A percentile compares a stretch with the other conserved stretches of the same genome.
These are phyloP conservation scores for Dissostichus mawsoni DNA, from an alignment of 2,113 vertebrate species.

Conservation along the genomic window DNA sequence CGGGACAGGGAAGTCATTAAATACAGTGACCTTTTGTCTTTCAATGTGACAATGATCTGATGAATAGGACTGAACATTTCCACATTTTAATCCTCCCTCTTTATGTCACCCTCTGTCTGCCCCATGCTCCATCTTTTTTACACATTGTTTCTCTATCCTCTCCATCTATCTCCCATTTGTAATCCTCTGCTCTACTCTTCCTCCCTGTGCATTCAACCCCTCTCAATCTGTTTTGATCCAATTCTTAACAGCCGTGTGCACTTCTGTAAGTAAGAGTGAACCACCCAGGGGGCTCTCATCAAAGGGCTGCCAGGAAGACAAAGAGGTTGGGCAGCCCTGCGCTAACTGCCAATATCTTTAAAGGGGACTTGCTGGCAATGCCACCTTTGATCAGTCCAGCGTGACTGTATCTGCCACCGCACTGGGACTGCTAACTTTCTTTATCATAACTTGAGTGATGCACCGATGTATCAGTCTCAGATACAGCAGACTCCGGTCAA, in stretches of 20 bases:
- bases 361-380: slow-evolving; percentile 72
- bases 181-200: slow-evolving; percentile 58
- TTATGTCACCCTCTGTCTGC: slow-evolving; percentile 35
- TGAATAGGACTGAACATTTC: slow-evolving; percentile 47
- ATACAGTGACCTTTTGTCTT: slow-evolving; percentile 65
- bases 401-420: slow-evolving; percentile 60
- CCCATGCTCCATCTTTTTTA: slow-evolving; percentile 35
- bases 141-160: slow-evolving; percentile 41
- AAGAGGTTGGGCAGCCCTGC: slow-evolving; percentile 70
- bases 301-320: slow-evolving; percentile 83
- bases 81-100: slow-evolving; percentile 48
- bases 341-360: slow-evolving; percentile 79
- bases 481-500: too few species aligned
- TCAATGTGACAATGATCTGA: slow-evolving; percentile 53
- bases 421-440: slow-evolving; percentile 35
- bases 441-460: slow-evolving; percentile 13
- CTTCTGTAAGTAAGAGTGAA: slow-evolving; percentile 82
- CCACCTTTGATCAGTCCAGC: slow-evolving; percentile 79
- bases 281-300: slow-evolving; percentile 82
- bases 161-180: slow-evolving; percentile 65
- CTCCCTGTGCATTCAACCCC: slow-evolving; percentile 60
- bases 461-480: too few species aligned
- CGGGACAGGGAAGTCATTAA: slow-evolving; percentile 52
- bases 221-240: slow-evolving; percentile 83
- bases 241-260: slow-evolving; percentile 80